These are phyloP conservation scores for Saccostrea glomerata DNA, from an alignment of 1,140 invertebrate species.

Conservation along the genomic window DNA sequence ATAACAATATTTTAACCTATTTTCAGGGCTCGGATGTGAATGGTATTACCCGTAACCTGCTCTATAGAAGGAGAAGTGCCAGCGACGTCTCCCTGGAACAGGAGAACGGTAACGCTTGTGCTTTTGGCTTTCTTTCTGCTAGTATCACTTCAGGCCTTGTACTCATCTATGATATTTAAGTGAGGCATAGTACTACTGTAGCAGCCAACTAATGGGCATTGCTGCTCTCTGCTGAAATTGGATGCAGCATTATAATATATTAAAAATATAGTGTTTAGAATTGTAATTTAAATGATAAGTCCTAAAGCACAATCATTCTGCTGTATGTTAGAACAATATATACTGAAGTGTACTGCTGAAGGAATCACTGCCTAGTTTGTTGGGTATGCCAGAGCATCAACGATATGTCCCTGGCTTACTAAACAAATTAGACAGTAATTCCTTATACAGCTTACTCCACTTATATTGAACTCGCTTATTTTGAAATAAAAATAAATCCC, in stretches of 20 bases:
- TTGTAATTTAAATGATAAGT: neutral
- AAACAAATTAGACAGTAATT: too few species aligned
- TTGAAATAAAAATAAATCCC: too few species aligned
- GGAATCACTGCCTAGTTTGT: too few species aligned
- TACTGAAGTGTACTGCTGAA: too few species aligned
- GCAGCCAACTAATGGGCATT: neutral
- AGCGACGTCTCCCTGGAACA: constrained; percentile 6
- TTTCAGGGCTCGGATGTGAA: neutral
- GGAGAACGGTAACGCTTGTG: constrained; percentile 25
- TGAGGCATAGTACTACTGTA: neutral
- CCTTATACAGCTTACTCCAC: too few species aligned
- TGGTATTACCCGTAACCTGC: neutral
- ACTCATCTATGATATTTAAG: neutral
- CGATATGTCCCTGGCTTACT: too few species aligned
- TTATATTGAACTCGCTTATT: too few species aligned
- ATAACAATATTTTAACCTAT: too few species aligned
- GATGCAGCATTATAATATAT: neutral
- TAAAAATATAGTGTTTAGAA: neutral
- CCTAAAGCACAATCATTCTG: neutral
- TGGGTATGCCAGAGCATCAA: too few species aligned
- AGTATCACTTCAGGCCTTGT: neutral
- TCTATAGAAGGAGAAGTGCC: neutral
- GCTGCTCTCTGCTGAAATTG: neutral
- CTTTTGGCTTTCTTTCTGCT: neutral
- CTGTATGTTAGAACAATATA: neutral